Conservation (phyloP, 2,113 vertebrate species). For the Datnioides undecimradiatus region DNA sequence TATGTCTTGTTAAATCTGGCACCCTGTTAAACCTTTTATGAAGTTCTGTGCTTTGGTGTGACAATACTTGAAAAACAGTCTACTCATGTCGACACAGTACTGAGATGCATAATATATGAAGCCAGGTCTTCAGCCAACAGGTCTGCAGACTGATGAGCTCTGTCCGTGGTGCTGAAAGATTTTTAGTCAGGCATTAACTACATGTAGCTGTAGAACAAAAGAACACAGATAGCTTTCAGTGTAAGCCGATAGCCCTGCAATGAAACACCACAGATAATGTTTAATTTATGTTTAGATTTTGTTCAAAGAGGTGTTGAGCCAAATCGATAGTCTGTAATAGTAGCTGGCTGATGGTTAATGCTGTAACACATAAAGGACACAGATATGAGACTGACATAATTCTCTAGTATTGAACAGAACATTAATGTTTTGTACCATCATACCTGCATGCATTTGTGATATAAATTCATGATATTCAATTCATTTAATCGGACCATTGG, state of each 20-base stretch:
- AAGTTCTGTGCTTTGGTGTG: neutral
- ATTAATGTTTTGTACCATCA: no score
- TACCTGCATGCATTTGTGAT: no score
- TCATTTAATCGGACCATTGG: neutral
- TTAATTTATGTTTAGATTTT: neutral
- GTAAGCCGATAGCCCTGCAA: neutral
- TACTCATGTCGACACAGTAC: constrained; percentile 13
- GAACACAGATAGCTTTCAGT: neutral
- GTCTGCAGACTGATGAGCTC: constrained; percentile 6
- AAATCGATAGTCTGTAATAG: neutral
- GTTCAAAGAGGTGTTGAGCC: neutral
- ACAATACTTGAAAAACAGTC: neutral
- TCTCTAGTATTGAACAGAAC: neutral
- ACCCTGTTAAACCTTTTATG: constrained; percentile 16
- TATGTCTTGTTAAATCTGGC: neutral
- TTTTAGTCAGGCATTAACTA: neutral
- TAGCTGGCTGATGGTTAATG: neutral
- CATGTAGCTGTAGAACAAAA: neutral
- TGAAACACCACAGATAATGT: neutral
- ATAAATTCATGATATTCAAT: no score
- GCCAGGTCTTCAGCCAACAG: constrained; percentile 2
- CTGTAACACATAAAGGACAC: neutral
- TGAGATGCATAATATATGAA: constrained; percentile 43
- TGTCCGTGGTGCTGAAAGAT: constrained; percentile 28
- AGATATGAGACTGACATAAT: neutral